Evolutionary conservation across 2,797 vertebrate species (phyloP).

Genomic region (Anguilla pacifica): DNA sequence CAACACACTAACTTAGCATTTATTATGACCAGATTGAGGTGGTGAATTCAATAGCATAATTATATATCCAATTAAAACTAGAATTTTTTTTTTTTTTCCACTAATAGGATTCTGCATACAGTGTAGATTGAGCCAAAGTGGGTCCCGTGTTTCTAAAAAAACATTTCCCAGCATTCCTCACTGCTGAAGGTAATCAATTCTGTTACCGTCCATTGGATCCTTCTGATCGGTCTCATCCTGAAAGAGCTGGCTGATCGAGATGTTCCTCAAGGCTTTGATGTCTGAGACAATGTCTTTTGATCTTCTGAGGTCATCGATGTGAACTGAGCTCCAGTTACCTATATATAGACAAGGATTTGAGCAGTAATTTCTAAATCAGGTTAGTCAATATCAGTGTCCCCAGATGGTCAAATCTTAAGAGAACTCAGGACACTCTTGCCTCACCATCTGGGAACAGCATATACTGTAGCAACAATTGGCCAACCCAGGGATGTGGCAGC

Average conservation of each 20-base stretch:
- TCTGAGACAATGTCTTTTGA: conserved; percentile 85
- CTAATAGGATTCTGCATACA: conserved; percentile 41
- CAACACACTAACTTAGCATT: no score
- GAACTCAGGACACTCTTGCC: no score
- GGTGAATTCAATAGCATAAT: no score
- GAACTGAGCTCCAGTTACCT: conserved; percentile 91
- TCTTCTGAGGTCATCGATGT: conserved; percentile 89
- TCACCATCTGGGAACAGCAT: no score
- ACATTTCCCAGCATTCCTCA: no score
- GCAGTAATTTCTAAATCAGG: neutral
- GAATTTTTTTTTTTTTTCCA: no score
- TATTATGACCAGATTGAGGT: no score
- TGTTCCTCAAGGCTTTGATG: conserved; percentile 79
- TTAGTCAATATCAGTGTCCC: neutral
- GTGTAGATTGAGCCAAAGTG: no score
- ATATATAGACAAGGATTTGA: neutral
- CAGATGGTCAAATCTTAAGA: neutral
- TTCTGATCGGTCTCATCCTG: conserved; percentile 66
- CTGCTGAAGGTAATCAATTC: neutral
- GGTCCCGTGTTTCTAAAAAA: conserved; percentile 35
- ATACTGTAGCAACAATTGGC: no score
- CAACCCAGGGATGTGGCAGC: no score
- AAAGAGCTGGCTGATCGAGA: conserved; percentile 90
- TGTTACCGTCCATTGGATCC: conserved; percentile 61
- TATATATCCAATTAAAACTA: no score